Conservation (phyloP, 2,113 vertebrate species). For the Osmerus mordax region DNA sequence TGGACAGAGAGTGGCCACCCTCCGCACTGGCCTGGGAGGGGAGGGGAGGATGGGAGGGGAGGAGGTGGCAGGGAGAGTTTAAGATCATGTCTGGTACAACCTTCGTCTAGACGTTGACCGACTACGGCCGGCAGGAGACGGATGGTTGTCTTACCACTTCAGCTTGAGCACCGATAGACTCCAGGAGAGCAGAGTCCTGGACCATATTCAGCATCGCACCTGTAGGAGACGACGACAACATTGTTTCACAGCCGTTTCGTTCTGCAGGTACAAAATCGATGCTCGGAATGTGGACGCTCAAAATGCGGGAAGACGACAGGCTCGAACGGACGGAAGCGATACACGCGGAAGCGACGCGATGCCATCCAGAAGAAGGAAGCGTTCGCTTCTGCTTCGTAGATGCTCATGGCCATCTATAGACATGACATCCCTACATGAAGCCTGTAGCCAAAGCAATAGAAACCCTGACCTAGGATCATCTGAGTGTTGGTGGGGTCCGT, state of each 20-base stretch:
- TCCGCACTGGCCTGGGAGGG: slow-evolving; percentile 45
- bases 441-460: neutral
- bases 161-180: slow-evolving; percentile 80
- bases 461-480: slow-evolving; percentile 83
- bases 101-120: neutral
- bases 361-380: too few species aligned
- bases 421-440: neutral
- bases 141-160: slow-evolving; percentile 72
- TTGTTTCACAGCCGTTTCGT: too few species aligned
- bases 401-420: too few species aligned
- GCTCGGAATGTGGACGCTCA: too few species aligned
- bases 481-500: slow-evolving; percentile 89
- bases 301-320: neutral
- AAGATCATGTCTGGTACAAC: neutral
- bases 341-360: too few species aligned
- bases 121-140: neutral
- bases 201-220: slow-evolving; percentile 91
- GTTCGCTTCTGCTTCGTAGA: too few species aligned
- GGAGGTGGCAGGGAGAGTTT: neutral
- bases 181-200: slow-evolving; percentile 84
- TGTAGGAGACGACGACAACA: slow-evolving; percentile 43
- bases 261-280: neutral
- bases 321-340: neutral
- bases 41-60: slow-evolving; percentile 6
- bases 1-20: slow-evolving; percentile 53